Percentiles rank a stretch among this genome's conserved stretches.
Conservation (phyloP, 2,113 vertebrate genomes). For the Salminus brasiliensis region DNA sequence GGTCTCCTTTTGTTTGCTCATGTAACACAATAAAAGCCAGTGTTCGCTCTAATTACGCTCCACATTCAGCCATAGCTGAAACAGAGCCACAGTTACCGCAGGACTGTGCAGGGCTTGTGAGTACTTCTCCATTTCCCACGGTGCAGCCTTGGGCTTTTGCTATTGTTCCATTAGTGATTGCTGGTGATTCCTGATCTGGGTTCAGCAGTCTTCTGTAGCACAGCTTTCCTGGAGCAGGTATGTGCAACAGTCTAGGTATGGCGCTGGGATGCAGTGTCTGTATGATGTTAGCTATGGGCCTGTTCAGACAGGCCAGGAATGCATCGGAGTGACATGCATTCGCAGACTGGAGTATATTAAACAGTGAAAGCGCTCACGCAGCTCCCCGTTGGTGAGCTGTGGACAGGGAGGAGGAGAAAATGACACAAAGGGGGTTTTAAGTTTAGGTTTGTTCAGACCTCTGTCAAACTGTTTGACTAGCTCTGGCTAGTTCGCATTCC, state of each 20-base stretch:
- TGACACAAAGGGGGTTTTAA: neutral
- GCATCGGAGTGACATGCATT: constrained; percentile 47
- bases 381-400: neutral
- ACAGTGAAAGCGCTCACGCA: constrained; percentile 40
- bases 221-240: constrained; percentile 19
- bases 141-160: neutral
- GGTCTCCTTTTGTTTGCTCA: neutral
- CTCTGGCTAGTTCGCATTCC: no score
- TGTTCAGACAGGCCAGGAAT: constrained; percentile 53
- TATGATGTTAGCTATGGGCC: constrained; percentile 12
- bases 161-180: neutral
- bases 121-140: constrained; percentile 52
- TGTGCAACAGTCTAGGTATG: neutral
- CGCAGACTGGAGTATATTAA: constrained; percentile 47
- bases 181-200: neutral
- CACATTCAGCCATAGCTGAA: neutral
- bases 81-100: neutral
- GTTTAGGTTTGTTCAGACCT: neutral
- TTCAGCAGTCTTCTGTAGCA: neutral
- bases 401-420: neutral
- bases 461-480: no score
- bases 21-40: no score
- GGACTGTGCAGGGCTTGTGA: constrained; percentile 17
- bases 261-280: constrained; percentile 30
- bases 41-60: neutral